Conservation (phyloP, 2,113 vertebrate species). For the Fregata magnificens region DNA sequence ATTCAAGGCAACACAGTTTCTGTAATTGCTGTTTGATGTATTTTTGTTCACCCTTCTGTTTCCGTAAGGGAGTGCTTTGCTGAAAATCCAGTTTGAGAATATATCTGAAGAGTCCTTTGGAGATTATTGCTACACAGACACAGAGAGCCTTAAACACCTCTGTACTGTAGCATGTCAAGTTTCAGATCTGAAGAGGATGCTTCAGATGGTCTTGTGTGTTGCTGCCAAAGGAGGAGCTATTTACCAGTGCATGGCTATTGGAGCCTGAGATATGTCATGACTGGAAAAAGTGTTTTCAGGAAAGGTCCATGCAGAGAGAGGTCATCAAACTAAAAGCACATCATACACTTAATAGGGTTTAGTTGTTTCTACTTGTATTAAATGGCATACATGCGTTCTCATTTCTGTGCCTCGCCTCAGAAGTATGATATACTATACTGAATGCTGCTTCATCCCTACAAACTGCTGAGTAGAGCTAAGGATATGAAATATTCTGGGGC, state of each 20-base stretch:
- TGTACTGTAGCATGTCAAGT: not conserved
- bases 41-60: not conserved
- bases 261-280: not conserved
- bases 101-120: not conserved
- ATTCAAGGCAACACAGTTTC: not conserved
- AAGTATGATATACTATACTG: fast-evolving
- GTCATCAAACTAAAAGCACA: not conserved
- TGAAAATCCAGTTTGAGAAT: not conserved
- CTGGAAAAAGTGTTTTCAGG: not conserved
- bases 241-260: not conserved
- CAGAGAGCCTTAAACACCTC: not conserved
- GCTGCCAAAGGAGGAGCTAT: not conserved
- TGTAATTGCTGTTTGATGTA: not conserved
- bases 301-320: not conserved
- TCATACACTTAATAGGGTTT: not conserved
- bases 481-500: not conserved
- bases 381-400: not conserved
- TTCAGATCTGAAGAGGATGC: not conserved
- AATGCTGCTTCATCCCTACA: not conserved
- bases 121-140: not conserved
- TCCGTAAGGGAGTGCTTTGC: not conserved
- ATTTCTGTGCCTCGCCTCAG: not conserved
- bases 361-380: not conserved
- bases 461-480: not conserved
- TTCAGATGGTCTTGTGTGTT: not conserved